Conservation (phyloP, 2,797 vertebrate species). For the Neostethus bicornis region DNA sequence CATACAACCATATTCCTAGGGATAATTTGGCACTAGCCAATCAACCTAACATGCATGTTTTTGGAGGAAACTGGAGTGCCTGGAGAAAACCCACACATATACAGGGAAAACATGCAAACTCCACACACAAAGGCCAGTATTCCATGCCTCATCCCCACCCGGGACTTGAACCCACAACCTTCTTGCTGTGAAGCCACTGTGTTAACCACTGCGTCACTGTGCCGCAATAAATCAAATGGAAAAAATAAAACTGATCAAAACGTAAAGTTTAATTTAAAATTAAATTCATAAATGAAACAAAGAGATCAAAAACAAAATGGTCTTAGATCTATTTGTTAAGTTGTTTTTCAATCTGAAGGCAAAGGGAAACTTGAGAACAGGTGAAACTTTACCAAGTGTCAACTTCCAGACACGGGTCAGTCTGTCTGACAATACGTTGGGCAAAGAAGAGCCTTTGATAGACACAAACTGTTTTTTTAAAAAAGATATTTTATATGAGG, state of each 20-base stretch:
- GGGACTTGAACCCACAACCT: too few relatives aligned
- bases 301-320: conserved; percentile 1
- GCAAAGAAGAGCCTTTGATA: conserved; percentile 24
- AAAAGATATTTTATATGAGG: conserved; percentile 12
- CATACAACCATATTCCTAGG: too few relatives aligned
- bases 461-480: conserved; percentile 5
- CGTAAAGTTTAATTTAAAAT: conserved; percentile 21
- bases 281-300: conserved; percentile 6
- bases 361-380: conserved; percentile 44
- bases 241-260: not conserved
- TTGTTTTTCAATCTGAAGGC: conserved; percentile 33
- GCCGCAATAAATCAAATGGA: too few relatives aligned
- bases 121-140: too few relatives aligned
- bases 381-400: conserved; percentile 65
- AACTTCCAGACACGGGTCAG: conserved; percentile 66
- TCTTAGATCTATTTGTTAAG: conserved; percentile 24
- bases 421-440: conserved; percentile 22
- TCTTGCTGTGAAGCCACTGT: too few relatives aligned
- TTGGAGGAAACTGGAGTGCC: too few relatives aligned
- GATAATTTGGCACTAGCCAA: too few relatives aligned
- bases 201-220: too few relatives aligned
- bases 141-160: too few relatives aligned
- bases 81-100: too few relatives aligned
- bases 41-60: too few relatives aligned
- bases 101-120: too few relatives aligned